Conservation (phyloP, 2,113 vertebrate genomes). For the Hydrochoerus hydrochaeris region DNA sequence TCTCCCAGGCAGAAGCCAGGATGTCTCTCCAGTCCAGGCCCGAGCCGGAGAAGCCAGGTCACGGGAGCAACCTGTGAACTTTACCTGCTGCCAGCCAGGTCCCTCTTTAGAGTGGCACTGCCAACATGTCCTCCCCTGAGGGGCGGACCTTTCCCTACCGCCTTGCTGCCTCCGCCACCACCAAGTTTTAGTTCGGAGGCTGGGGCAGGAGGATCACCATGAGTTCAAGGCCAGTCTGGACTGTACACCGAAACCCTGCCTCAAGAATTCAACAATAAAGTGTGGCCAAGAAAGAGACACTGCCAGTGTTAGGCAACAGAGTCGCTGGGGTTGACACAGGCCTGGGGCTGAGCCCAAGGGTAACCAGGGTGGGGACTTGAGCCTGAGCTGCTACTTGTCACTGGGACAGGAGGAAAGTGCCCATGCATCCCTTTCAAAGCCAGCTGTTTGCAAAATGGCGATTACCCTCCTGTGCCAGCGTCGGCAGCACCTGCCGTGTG, state of each 20-base stretch:
- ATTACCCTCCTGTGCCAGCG: not conserved
- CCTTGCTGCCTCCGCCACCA: not conserved
- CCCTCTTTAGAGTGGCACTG: not conserved
- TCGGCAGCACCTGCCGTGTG: accelerated
- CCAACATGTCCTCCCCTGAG: not conserved
- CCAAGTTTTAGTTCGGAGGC: not conserved
- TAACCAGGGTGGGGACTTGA: accelerated
- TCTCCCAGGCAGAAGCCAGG: not conserved
- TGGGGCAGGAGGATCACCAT: not conserved
- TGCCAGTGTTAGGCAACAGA: not conserved
- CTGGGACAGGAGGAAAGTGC: not conserved
- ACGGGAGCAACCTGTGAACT: not conserved
- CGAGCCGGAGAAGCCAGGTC: not conserved
- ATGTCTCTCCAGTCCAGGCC: not conserved
- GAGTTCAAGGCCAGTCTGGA: not conserved
- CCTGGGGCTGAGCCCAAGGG: not conserved
- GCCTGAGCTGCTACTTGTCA: not conserved
- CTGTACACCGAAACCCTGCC: not conserved
- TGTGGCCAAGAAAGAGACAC: not conserved
- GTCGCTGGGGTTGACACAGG: not conserved
- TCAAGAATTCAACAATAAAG: not conserved
- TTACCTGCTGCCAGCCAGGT: too few species aligned
- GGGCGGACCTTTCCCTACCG: accelerated
- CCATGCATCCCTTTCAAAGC: accelerated
- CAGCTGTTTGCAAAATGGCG: not conserved